phyloP scores from a whole-genome alignment of 2,113 vertebrate species.

The Ciconia boyciana region DNA sequence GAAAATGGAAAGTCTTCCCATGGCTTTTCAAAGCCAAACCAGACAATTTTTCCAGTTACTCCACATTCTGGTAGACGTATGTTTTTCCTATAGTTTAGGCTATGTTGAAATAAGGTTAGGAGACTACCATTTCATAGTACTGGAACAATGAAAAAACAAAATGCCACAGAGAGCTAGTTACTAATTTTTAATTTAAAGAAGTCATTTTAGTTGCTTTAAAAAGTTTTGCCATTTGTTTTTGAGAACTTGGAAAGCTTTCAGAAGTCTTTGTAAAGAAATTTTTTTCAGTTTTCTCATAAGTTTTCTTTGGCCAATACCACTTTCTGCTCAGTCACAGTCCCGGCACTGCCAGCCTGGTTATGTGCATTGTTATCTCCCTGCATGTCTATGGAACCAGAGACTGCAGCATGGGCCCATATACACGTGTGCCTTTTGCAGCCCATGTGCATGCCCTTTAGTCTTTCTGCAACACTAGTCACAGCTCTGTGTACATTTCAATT shows the following conservation, averaged over 20 bases:
- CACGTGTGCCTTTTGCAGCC: fast-evolving
- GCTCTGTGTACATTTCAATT: neutral
- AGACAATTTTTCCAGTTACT: neutral
- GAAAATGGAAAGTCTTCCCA: neutral
- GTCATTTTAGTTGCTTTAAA: neutral
- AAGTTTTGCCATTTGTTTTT: neutral
- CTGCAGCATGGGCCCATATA: neutral
- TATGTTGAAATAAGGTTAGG: neutral
- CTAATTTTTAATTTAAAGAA: neutral
- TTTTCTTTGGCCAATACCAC: neutral
- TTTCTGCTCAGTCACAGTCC: neutral
- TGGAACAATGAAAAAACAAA: neutral
- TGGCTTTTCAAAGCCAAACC: neutral
- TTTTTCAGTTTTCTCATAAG: neutral
- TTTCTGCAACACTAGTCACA: neutral
- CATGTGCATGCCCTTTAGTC: fast-evolving
- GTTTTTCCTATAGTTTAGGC: neutral
- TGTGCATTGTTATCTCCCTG: neutral
- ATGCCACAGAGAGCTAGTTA: neutral
- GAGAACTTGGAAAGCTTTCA: neutral
- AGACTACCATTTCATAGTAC: neutral
- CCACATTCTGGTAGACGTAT: neutral
- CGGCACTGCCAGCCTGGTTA: neutral
- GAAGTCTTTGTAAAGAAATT: neutral
- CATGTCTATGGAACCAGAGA: neutral